These are phyloP conservation scores for Lates japonicus DNA, from an alignment of 2,797 vertebrate genomes.

Conservation along the genomic window DNA sequence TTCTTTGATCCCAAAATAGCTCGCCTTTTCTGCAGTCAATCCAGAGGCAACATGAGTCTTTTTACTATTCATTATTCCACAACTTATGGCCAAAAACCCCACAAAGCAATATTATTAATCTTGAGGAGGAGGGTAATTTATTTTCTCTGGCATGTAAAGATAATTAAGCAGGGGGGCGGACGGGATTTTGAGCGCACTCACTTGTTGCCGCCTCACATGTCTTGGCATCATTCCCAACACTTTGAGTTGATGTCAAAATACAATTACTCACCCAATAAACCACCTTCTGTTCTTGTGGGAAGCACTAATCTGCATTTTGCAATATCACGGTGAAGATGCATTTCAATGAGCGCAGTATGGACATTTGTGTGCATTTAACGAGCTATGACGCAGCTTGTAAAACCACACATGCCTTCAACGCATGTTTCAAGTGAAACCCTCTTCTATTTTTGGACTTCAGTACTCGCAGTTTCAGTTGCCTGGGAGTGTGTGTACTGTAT, in stretches of 20 bases:
- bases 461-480: not conserved
- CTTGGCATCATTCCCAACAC: constrained; percentile 59
- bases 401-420: not conserved
- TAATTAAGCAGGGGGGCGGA: constrained; percentile 66
- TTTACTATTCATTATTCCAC: constrained; percentile 66
- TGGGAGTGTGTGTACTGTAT: not conserved
- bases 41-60: constrained; percentile 41
- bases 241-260: constrained; percentile 68
- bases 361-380: constrained; percentile 20
- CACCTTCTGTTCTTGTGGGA: constrained; percentile 37
- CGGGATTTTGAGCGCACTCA: constrained; percentile 46
- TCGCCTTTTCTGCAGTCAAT: constrained; percentile 35
- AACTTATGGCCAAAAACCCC: constrained; percentile 51
- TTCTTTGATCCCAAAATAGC: constrained; percentile 29
- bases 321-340: constrained; percentile 36
- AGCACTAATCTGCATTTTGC: constrained; percentile 48
- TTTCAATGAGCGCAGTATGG: constrained; percentile 18
- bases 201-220: constrained; percentile 58
- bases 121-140: constrained; percentile 75
- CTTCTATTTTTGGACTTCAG: not conserved
- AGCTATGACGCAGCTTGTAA: constrained; percentile 4
- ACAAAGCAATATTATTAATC: constrained; percentile 76
- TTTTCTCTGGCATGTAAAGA: constrained; percentile 80
- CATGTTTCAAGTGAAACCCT: not conserved
- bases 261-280: constrained; percentile 63